Evolutionary conservation across 1,140 invertebrate genomes (phyloP), one percentile per base, ranked within the genome.

Genomic region (Solen grandis): DNA sequence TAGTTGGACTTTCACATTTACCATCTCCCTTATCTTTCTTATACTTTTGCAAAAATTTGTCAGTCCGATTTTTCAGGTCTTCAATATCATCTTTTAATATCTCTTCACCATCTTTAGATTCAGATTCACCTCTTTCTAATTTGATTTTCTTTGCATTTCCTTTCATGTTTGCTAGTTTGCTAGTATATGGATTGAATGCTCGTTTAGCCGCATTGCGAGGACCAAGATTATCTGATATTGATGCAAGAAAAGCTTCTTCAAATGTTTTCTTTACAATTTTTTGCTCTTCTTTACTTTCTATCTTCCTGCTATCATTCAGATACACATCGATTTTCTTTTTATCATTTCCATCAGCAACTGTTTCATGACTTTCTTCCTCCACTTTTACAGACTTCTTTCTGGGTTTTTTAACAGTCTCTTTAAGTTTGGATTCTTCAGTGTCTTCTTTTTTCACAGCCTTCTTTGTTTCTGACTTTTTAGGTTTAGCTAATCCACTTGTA

Each of bases 181-280:
- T 46, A 10, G 41, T 46, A 46, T 46, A 46, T 46, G 41, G 41
- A 46, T 46, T 46, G 19, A 46, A 46, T 46, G 41, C 41, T 19
- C 62, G 41, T 41, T 77, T 77, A 3, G 62, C 46, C 29, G 75
- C 75, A 68, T 68, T 65, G 27, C 75, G 66, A 13, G 22, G 41
- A 25, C 60, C 75, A 8, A 77, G 31, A 68, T 66, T 57, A 59
- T 46, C 63, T 4, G 62, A 38, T 77, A 77, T 77, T 5, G 75
- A 77, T 29, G 66, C 16, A 10, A 77, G 35, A 65, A 77, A 77
- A 25, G 63, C 63, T 33, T 77, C 75, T 77, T 77, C 75, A 77
- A 77, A 77, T 38, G 75, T 77, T 59, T 77, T 77, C 52, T 77
- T 77, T 31, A 65, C 75, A n/a, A n/a, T n/a, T n/a, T n/a, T n/a